These are phyloP conservation scores for Antheraea mylitta DNA, from an alignment of 1,140 invertebrate genomes.

Conservation along the genomic window DNA sequence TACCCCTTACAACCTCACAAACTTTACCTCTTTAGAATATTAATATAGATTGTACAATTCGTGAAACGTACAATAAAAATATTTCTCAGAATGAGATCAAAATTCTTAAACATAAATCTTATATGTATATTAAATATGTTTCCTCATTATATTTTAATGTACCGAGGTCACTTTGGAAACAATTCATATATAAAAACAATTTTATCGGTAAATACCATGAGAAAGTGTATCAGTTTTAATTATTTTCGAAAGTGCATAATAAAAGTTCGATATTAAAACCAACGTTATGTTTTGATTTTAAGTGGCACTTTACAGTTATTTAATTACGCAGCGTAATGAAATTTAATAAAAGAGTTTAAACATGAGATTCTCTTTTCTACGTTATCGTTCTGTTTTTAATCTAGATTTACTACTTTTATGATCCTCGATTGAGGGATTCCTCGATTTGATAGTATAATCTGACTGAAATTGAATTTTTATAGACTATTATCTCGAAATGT, in stretches of 20 bases:
- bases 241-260: conserved; percentile 12
- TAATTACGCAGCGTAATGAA: background rate
- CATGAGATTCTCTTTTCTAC: background rate
- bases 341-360: background rate
- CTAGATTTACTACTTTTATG: no score
- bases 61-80: no score
- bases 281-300: conserved; percentile 12
- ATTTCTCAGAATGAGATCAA: background rate
- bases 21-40: no score
- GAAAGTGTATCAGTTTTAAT: conserved; percentile 12
- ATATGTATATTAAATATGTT: background rate
- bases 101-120: background rate
- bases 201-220: conserved; percentile 6
- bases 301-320: conserved; percentile 6
- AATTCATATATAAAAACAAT: background rate
- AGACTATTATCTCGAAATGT: no score
- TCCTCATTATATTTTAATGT: no score
- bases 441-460: no score
- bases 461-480: no score
- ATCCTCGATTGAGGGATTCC: no score
- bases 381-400: background rate
- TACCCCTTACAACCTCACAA: no score
- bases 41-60: no score
- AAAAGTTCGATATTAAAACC: conserved; percentile 6
- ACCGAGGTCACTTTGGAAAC: background rate